Evolutionary conservation across 2,888 invertebrate species (phyloP), one percentile per base, ranked within the genome.

Genomic region (Tineola bisselliella): DNA sequence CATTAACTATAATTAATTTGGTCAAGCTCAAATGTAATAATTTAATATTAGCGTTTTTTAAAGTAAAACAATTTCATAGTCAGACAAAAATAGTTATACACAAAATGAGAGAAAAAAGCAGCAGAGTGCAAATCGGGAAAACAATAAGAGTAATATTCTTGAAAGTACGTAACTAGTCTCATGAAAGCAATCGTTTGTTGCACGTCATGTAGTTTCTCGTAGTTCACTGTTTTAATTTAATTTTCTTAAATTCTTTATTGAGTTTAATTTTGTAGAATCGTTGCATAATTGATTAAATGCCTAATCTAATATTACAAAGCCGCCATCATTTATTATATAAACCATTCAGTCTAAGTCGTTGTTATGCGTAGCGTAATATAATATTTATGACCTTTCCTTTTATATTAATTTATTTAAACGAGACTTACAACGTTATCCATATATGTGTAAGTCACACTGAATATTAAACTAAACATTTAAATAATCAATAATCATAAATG

Each of bases 401-500:
- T 38, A 38, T 38, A 38, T 12, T 12, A 12, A 38, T 38, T 12
- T 38, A 38, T 38, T 38, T 38, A 38, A 25, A 38, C 10, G 10
- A 38, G n/a, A 38, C 38, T n/a, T 38, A 38, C 10, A 38, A 38
- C 10, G 10, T 12, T n/a, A 38, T 10, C 3, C 11, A 4, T 10
- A 10, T 38, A 38, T 12, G 38, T 38, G 2, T 38, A 38, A 48
- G 48, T n/a, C 48, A 48, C 48, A 48, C 10, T 48, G 17, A 48
- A 17, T 48, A 48, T 48, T 48, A 48, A 48, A 48, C 6, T 38
- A 38, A 38, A 38, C 38, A 38, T 38, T 38, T 38, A 38, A 38
- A 38, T 38, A 48, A 48, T 48, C 48, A 48, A 48, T 48, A 48
- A 12, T 48, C 48, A 48, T 48, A 48, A 13, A 48, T 48, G 15